Base-by-base conservation (phyloP, 2,888 invertebrate species). In the Drosophila histrio region DNA sequence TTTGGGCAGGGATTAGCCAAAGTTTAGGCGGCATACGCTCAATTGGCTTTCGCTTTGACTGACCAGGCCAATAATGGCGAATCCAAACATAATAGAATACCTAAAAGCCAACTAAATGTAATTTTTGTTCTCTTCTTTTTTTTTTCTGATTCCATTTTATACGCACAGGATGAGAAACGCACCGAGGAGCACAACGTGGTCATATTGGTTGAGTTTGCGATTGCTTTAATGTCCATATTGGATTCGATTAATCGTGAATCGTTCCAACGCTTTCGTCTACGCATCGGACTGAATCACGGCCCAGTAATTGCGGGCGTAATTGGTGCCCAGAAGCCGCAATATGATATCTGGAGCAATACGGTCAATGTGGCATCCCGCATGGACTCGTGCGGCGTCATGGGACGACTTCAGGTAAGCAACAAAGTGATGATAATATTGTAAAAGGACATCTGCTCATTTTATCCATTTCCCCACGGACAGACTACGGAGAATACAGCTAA, bases 341-440 rank as follows among this genome's bases (percentile, higher is more conserved):
- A 98, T 92, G 99, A 99, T 90, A 99, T 99, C 82, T 99, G 99
- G 99, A 98, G 99, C 11, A 98, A 99, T 92, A 98, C 99, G 0
- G 99, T 99, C 13, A 99, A 99, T 91, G 97, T 99, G 9, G 98
- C 99, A 1, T 98, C 97, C 4, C 93, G 99, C 47, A 99, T 99
- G 99, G 99, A 99, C 92, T 98, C 97, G 70, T 98, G 97, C 68
- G 98, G 99, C 0, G 94, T 96, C 69, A 95, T 97, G 94, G 97
- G 97, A 17, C 93, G 94, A 61, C 94, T 98, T 71, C 97, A 98
- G 91, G 96, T 95, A 91, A 72, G 8, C 26, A 4, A 17, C 28
- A 1, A 11, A 7, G 7, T 13, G 11, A 19, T 24, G 19, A 2
- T 24, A 13, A 34, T 24, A 21, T 9, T 21, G 5, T 19, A 9